Base-by-base conservation (phyloP, 2,797 vertebrate species). In the Lagorchestes hirsutus region DNA sequence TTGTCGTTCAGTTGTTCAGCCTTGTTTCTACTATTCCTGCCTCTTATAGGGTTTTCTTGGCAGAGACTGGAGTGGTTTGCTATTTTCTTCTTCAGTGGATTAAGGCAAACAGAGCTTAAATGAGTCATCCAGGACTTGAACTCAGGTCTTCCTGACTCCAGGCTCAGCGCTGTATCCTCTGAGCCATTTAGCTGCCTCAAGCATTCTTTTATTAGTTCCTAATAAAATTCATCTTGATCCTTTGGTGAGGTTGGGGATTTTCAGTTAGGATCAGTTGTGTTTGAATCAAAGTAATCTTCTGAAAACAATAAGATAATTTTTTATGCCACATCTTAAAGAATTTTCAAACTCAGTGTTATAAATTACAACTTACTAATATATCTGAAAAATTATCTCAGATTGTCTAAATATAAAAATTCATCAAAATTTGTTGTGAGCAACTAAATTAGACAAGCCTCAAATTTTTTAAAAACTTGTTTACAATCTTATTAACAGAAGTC, bases 321-420 rank as follows among this genome's bases (percentile, higher is more conserved):
- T 40, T 95, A 27, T 13, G 16, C 90, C 74, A 16, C 29, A 1
- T 59, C 62, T 67, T 67, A 67, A 67, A 67, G 34, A 67, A 28
- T 95, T 94, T 93, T 93, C 18, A 57, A 93, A 92, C 62, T 90
- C 10, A 56, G 92, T 67, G 90, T 54, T 91, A 10, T 56, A 90
- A 93, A 24, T 11, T 82, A 1, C 16, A 74, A 18, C n/a, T 57
- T 34, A 96, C 28, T 94, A 62, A 92, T 92, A 92, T 34, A 95
- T 1, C 34, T 93, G 54, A 50, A 5, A 92, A 92, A 74, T 67
- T 67, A n/a, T 67, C 34, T 18, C 13, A 74, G 24, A 16, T 92
- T 74, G 55, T 92, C 90, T 52, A 57, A 94, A 93, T 40, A 74
- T 24, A 93, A 95, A 91, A 58, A 29, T 92, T 93, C 74, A 50